These are phyloP conservation scores for Tragelaphus oryx DNA, from an alignment of 2,797 vertebrate genomes.

Conservation along the genomic window DNA sequence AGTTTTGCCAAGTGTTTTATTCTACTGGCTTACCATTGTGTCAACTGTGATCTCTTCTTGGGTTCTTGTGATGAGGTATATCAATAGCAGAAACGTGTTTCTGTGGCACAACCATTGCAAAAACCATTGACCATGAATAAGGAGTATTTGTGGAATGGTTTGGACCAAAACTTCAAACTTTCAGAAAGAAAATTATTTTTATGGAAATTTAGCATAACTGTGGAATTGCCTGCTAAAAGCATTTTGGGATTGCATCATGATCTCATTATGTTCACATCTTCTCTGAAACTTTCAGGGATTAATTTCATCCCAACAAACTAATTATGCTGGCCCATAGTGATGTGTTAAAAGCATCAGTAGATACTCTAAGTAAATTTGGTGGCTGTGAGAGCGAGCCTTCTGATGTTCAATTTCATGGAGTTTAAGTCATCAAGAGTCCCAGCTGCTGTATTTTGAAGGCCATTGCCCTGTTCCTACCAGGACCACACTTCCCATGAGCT, in stretches of 20 bases:
- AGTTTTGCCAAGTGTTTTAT: neutral
- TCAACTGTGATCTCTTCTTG: neutral
- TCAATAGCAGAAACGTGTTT: neutral
- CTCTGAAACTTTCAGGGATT: neutral
- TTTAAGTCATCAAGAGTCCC: neutral
- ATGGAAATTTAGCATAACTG: neutral
- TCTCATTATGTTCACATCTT: neutral
- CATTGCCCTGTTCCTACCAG: neutral
- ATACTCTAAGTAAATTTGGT: neutral
- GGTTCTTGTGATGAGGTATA: neutral
- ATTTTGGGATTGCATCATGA: neutral
- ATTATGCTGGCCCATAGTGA: neutral
- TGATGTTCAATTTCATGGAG: neutral
- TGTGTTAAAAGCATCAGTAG: neutral
- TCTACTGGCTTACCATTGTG: neutral
- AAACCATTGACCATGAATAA: neutral
- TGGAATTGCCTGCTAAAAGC: neutral
- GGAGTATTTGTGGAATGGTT: neutral
- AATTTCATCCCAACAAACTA: neutral
- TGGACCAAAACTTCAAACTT: neutral
- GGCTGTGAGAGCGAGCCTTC: neutral
- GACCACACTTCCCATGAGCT: neutral
- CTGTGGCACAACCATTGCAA: neutral
- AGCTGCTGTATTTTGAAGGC: neutral
- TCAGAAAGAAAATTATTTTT: neutral